Percentiles rank a stretch among this genome's conserved stretches.
phyloP scores from a whole-genome alignment of 2,113 vertebrate species.

The Cynopterus brachyotis region DNA sequence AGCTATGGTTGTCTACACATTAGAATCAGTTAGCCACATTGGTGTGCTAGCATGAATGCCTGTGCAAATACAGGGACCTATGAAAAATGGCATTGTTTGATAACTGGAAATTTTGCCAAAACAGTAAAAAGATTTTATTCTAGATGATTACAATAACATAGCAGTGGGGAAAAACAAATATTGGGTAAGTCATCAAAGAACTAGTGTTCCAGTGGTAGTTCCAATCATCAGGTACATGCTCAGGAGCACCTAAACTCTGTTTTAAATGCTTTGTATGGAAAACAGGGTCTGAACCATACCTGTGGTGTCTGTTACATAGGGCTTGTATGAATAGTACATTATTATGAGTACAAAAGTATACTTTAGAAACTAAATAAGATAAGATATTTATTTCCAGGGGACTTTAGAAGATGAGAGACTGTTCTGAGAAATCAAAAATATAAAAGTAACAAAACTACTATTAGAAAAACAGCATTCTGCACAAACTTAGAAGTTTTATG shows the following conservation, averaged over 20 bases:
- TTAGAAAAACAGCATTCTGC: neutral
- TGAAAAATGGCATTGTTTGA: neutral
- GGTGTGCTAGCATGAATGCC: neutral
- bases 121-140: conserved; percentile 12
- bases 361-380: neutral
- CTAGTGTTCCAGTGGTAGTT: neutral
- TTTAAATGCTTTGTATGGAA: neutral
- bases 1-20: neutral
- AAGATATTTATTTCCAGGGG: neutral
- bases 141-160: neutral
- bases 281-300: neutral
- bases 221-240: neutral
- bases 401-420: neutral
- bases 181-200: conserved; percentile 14
- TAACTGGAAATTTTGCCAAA: conserved; percentile 32
- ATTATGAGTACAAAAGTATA: neutral
- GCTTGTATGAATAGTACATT: neutral
- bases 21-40: neutral
- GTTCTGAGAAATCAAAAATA: neutral
- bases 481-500: neutral
- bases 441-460: neutral
- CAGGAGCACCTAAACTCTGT: neutral
- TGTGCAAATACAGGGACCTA: neutral
- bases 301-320: neutral
- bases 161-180: neutral